Evolutionary conservation across 1,140 invertebrate species (phyloP).

Genomic region (Scaptomyza graminum): DNA sequence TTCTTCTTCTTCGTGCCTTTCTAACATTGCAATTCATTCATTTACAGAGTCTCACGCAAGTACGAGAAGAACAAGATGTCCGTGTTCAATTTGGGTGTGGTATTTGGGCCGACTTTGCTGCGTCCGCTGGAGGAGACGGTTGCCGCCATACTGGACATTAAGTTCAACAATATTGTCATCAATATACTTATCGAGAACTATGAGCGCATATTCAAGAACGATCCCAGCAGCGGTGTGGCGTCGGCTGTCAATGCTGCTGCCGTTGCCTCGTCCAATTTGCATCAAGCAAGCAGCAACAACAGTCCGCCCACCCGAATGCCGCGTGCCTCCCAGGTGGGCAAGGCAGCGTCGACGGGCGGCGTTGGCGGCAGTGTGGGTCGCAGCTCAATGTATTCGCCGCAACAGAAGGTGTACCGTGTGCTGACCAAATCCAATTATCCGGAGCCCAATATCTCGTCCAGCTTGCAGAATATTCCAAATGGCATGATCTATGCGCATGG

Average conservation of each 20-base stretch:
- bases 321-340: conserved; percentile 68
- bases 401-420: conserved; percentile 75
- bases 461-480: conserved; percentile 83
- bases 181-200: conserved; percentile 98
- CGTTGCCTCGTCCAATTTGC: conserved; percentile 34
- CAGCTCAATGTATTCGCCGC: conserved; percentile 71
- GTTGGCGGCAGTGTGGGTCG: conserved; percentile 46
- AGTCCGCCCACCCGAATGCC: conserved; percentile 81
- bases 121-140: conserved; percentile 97
- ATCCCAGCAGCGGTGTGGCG: conserved; percentile 55
- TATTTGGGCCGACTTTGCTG: conserved; percentile 98
- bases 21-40: no score
- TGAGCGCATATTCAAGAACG: conserved; percentile 89
- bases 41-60: conserved; percentile 91
- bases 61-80: conserved; percentile 98
- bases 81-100: conserved; percentile 98
- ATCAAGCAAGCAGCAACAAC: conserved; percentile 50
- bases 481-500: conserved; percentile 72
- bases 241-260: not conserved
- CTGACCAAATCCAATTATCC: conserved; percentile 76
- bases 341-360: conserved; percentile 58
- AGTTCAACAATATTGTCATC: conserved; percentile 99
- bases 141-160: conserved; percentile 98
- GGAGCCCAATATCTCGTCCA: conserved; percentile 78
- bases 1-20: no score